These are phyloP conservation scores for Aegotheles bennettii DNA, from an alignment of 2,113 vertebrate genomes.

Conservation along the genomic window DNA sequence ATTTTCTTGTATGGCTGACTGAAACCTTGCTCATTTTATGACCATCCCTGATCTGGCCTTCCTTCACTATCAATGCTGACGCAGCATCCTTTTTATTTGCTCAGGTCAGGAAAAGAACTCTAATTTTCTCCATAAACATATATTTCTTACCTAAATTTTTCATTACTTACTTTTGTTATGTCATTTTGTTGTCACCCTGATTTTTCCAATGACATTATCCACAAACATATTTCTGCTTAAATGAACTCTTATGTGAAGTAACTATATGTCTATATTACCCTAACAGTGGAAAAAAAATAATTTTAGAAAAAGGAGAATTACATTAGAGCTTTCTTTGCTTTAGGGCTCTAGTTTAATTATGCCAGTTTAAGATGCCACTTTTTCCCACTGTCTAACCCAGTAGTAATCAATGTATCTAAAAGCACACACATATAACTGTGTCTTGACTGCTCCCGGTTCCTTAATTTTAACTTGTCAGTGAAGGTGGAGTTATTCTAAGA, in stretches of 20 bases:
- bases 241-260: not conserved
- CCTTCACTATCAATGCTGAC: not conserved
- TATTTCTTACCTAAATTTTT: not conserved
- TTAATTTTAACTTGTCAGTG: not conserved
- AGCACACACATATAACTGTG: not conserved
- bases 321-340: not conserved
- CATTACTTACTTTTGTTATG: not conserved
- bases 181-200: not conserved
- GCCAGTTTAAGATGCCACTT: not conserved
- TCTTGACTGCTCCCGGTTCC: accelerated
- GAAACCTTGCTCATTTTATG: not conserved
- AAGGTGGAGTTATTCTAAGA: not conserved
- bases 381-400: not conserved
- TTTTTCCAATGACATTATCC: not conserved
- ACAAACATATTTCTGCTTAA: not conserved
- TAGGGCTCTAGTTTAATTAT: not conserved
- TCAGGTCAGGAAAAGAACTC: not conserved
- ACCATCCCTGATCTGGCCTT: not conserved
- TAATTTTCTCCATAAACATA: not conserved
- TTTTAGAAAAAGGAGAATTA: not conserved
- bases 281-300: not conserved
- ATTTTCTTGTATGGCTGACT: not conserved
- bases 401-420: not conserved
- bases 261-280: not conserved
- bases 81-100: not conserved